These are phyloP conservation scores for Heliconius nattereri DNA, from an alignment of 1,140 invertebrate genomes.

Conservation along the genomic window DNA sequence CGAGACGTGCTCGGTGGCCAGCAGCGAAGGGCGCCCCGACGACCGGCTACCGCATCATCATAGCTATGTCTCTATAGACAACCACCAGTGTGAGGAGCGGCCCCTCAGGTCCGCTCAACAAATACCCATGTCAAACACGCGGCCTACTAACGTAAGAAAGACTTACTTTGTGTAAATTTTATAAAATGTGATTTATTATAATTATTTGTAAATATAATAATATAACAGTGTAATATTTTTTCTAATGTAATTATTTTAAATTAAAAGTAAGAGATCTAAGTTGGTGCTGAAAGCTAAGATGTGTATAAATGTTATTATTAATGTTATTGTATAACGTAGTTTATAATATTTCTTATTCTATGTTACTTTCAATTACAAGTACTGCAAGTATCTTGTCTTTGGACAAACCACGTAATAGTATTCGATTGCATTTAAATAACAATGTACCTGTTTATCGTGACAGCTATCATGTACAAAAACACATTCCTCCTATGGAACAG, in stretches of 20 bases:
- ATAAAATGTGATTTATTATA: conserved; percentile 52
- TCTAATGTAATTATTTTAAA: conserved; percentile 22
- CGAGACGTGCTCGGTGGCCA: conserved; percentile 78
- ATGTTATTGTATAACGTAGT: conserved; percentile 15
- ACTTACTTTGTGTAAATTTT: conserved; percentile 79
- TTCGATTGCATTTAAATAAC: conserved; percentile 47
- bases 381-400: conserved; percentile 57
- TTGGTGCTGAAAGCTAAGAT: conserved; percentile 59
- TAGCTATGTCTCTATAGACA: conserved; percentile 80
- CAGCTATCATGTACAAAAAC: conserved; percentile 41
- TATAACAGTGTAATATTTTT: conserved; percentile 34
- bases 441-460: conserved; percentile 55
- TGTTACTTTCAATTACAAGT: conserved; percentile 42
- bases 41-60: conserved; percentile 78
- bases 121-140: conserved; percentile 74
- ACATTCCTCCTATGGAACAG: conserved; percentile 60
- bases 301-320: conserved; percentile 20
- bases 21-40: conserved; percentile 72
- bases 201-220: conserved; percentile 43
- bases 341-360: conserved; percentile 33
- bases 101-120: conserved; percentile 75
- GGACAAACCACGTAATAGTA: conserved; percentile 42
- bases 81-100: conserved; percentile 75
- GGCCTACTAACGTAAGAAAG: conserved; percentile 73
- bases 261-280: conserved; percentile 43